Base-by-base conservation (phyloP, 1,140 invertebrate genomes). In the Colletes latitarsis region DNA sequence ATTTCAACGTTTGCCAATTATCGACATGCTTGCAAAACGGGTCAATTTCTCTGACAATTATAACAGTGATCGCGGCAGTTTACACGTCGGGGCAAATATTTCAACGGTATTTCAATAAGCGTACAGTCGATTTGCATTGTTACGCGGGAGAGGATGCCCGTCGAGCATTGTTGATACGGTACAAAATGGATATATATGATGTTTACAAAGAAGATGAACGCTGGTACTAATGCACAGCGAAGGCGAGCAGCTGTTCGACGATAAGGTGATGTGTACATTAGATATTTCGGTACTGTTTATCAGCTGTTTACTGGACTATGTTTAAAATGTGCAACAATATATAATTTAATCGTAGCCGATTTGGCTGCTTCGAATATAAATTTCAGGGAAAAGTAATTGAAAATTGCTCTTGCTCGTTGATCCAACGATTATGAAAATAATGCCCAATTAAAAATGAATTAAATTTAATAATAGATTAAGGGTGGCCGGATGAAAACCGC, bases 81-180 rank as follows among this genome's bases (percentile, higher is more conserved):
- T 80, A 80, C 63, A 55, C 17, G 46, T 15, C 12, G 41, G 62
- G 8, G 72, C 71, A 75, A 80, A 75, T 75, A 67, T 80, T 80
- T 80, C 63, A 60, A 68, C 62, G 63, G 75, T 75, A 75, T 80
- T 80, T 80, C 78, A 68, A 80, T 75, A 74, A 75, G 78, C 63
- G 30, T 17, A 57, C 63, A 52, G 12, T n/a, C 63, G 78, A 75
- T 73, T 55, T 63, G 53, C 78, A 53, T 80, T 80, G 67, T 66
- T 80, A 68, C 55, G 8, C 12, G 14, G 10, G 30, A 30, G 4
- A 21, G 49, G 66, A 80, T 60, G 72, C 67, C 53, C 71, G 30
- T 67, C 72, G 78, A 75, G 66, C 55, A 21, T 66, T 75, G 72
- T 80, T 75, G 78, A 73, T 68, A 68, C 53, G 53, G 4, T 21